Evolutionary conservation across 37 sponge, comb jelly and placozoan species (phyloP).

Genomic region (Chondrilla cf. caribensis): DNA sequence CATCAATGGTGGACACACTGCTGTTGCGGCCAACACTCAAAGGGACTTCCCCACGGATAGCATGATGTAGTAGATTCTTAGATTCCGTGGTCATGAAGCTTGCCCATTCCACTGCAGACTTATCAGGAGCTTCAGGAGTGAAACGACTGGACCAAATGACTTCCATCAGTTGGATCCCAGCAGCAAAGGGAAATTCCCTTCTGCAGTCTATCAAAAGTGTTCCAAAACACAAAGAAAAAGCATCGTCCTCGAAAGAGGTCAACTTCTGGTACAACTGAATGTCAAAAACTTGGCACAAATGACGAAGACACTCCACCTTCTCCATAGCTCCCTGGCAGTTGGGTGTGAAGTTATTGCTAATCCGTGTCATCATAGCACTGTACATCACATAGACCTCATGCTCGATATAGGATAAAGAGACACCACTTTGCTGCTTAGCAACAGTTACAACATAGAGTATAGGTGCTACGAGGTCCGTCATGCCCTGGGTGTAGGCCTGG

Average conservation of each 20-base stretch:
- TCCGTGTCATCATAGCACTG: conserved; percentile 51
- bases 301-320: conserved; percentile 58
- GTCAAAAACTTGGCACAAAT: conserved; percentile 72
- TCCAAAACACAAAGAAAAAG: conserved; percentile 70
- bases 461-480: conserved; percentile 78
- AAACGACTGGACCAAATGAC: conserved; percentile 33
- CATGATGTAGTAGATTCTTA: conserved; percentile 41
- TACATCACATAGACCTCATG: conserved; percentile 70
- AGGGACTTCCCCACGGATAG: conserved; percentile 24
- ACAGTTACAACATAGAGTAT: conserved; percentile 61
- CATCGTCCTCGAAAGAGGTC: conserved; percentile 46
- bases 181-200: conserved; percentile 67
- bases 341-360: conserved; percentile 49
- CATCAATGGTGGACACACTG: too few relatives aligned
- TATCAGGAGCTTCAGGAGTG: background rate
- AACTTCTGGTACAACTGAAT: conserved; percentile 36
- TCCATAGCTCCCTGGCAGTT: conserved; percentile 66
- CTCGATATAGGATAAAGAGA: conserved; percentile 16
- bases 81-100: conserved; percentile 50
- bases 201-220: conserved; percentile 76
- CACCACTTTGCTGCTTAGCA: background rate
- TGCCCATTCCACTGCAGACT: conserved; percentile 46
- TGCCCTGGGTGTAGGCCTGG: conserved; percentile 75
- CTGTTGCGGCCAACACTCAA: too few relatives aligned
- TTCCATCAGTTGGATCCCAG: conserved; percentile 59